Conservation (phyloP, 2,113 vertebrate species). For the Sander lucioperca region DNA sequence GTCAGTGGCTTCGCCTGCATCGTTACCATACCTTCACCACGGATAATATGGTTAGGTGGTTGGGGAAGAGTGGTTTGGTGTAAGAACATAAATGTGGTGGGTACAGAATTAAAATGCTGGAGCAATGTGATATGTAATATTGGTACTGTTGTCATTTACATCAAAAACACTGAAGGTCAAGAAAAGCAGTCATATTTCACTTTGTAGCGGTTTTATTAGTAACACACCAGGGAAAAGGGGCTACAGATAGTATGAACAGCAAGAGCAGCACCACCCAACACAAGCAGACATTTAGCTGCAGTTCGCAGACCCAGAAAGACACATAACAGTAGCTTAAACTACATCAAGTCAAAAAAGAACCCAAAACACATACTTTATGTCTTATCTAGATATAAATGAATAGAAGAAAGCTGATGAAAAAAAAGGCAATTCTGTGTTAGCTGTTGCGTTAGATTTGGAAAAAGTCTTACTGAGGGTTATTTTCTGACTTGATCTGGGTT, state of each 20-base stretch:
- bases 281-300: constrained; percentile 33
- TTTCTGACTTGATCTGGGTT: constrained; percentile 51
- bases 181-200: constrained; percentile 1
- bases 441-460: background rate
- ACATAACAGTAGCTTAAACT: constrained; percentile 21
- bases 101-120: background rate
- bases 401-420: background rate
- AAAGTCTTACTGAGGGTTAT: constrained; percentile 13
- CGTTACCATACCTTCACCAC: constrained; percentile 89
- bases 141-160: background rate
- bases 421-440: background rate
- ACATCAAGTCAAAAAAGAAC: constrained; percentile 38
- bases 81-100: constrained; percentile 7
- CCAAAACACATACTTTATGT: constrained; percentile 18
- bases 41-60: constrained; percentile 32
- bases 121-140: background rate
- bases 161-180: background rate
- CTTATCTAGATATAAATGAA: background rate
- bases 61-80: constrained; percentile 6
- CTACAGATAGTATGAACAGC: constrained; percentile 42
- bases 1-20: constrained; percentile 89
- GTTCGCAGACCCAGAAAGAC: constrained; percentile 26
- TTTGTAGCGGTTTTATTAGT: constrained; percentile 65
- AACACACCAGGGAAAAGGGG: constrained; percentile 32
- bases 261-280: constrained; percentile 50